phyloP scores from a whole-genome alignment of 2,113 vertebrate genomes.

The Pluvialis apricaria region DNA sequence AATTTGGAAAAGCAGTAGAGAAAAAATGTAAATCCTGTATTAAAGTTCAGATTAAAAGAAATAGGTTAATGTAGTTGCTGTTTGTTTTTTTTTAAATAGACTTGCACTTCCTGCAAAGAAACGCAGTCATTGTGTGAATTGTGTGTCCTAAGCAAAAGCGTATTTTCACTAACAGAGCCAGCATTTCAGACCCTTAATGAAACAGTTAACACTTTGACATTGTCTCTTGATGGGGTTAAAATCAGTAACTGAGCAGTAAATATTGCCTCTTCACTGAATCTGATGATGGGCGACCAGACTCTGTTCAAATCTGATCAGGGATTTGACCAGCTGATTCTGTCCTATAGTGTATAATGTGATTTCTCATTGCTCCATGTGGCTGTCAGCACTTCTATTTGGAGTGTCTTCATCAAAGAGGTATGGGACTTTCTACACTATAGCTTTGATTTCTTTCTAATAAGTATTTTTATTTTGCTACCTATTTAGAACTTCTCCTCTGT shows the following conservation, averaged over 20 bases:
- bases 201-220: not conserved
- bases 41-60: not conserved
- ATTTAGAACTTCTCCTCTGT: not conserved
- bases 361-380: not conserved
- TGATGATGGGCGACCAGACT: not conserved
- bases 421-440: not conserved
- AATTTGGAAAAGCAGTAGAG: not conserved
- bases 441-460: not conserved
- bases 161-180: not conserved
- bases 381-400: not conserved
- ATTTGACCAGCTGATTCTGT: not conserved
- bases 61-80: accelerated
- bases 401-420: not conserved
- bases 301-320: not conserved
- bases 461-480: not conserved
- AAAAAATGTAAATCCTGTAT: not conserved
- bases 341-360: not conserved
- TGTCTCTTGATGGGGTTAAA: not conserved
- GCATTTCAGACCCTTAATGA: not conserved
- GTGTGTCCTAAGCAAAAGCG: not conserved
- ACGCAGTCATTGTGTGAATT: not conserved
- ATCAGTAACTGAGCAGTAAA: not conserved
- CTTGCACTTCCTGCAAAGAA: not conserved
- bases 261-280: not conserved
- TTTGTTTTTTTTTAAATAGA: not conserved